These are phyloP conservation scores for Exocentrus adspersus DNA, from an alignment of 2,888 invertebrate species.

Conservation along the genomic window DNA sequence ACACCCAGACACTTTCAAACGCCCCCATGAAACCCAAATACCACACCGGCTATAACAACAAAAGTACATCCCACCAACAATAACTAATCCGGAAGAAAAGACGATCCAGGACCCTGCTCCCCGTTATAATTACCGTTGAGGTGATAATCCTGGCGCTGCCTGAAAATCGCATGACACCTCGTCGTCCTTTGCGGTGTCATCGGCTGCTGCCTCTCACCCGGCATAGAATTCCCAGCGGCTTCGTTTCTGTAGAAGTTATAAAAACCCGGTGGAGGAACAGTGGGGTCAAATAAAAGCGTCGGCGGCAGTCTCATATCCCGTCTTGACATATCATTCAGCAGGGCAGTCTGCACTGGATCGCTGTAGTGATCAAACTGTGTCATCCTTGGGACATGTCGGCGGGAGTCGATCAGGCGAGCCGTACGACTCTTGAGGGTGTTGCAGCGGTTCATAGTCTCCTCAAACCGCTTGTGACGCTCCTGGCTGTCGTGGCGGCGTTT, in stretches of 20 bases:
- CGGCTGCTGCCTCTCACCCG: neutral
- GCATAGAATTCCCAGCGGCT: neutral
- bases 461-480: slow-evolving; percentile 57
- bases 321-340: neutral
- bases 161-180: neutral
- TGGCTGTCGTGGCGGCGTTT: slow-evolving; percentile 49
- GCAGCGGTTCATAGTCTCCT: slow-evolving; percentile 60
- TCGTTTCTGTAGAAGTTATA: neutral
- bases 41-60: neutral
- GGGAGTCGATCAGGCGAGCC: slow-evolving; percentile 21
- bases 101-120: slow-evolving; percentile 7
- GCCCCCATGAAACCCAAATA: neutral
- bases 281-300: slow-evolving; percentile 9
- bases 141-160: slow-evolving; percentile 8
- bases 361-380: slow-evolving; percentile 11
- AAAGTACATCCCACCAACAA: neutral
- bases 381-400: neutral
- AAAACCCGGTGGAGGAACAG: slow-evolving; percentile 14
- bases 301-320: neutral
- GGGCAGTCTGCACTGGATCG: slow-evolving; percentile 12
- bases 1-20: too few relatives aligned
- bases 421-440: slow-evolving; percentile 52
- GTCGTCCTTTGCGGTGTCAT: neutral
- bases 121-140: slow-evolving; percentile 12
- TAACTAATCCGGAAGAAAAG: slow-evolving; percentile 7